Conservation (phyloP, 2,888 invertebrate species). For the Brachypterus glaber region DNA sequence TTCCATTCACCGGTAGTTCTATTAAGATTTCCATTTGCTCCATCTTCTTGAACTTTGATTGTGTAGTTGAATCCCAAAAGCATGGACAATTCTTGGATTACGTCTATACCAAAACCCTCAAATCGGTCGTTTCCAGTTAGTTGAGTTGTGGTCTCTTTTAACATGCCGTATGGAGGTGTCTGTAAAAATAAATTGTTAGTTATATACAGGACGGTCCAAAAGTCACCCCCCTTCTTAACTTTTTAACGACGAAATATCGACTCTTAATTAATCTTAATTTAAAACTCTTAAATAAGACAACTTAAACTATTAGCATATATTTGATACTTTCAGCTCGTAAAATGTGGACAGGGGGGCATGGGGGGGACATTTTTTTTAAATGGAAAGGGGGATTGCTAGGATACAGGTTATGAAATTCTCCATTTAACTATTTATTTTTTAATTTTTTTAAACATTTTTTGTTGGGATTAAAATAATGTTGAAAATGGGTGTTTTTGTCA, state of each 20-base stretch:
- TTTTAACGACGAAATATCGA: neutral
- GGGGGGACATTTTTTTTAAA: no score
- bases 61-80: conserved; percentile 75
- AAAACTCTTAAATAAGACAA: no score
- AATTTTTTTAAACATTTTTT: no score
- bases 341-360: no score
- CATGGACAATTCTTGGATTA: conserved; percentile 69
- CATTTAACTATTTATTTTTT: no score
- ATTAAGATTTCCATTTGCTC: conserved; percentile 61
- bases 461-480: neutral
- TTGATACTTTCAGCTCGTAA: no score
- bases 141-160: conserved; percentile 56
- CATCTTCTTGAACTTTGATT: conserved; percentile 66
- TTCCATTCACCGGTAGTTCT: conserved; percentile 55
- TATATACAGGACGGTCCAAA: no score
- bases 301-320: no score
- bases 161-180: conserved; percentile 85
- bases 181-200: conserved; percentile 13
- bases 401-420: no score
- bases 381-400: no score
- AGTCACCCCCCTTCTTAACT: no score
- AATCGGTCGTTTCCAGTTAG: conserved; percentile 72
- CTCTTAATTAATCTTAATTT: neutral
- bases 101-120: conserved; percentile 82
- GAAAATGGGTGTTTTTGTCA: no score